Evolutionary conservation across 2,797 vertebrate genomes (phyloP).

Genomic region (Gouania willdenowi): DNA sequence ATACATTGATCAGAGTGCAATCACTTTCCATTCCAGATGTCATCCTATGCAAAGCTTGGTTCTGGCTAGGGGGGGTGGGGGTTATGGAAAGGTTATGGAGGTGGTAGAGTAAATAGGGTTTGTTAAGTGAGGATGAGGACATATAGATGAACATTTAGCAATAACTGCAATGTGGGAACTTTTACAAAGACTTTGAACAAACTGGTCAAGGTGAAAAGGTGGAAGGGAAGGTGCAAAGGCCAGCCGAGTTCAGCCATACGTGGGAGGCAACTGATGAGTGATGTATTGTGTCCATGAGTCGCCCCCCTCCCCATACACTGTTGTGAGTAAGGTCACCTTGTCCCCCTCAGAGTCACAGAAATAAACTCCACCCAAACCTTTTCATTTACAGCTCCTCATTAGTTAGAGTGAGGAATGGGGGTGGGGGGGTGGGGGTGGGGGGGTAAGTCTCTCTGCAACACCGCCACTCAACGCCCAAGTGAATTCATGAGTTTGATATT

Average conservation of each 20-base stretch:
- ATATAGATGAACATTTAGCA: conserved; percentile 24
- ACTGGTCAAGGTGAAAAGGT: conserved; percentile 48
- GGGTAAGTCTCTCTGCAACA: conserved; percentile 29
- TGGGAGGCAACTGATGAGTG: conserved; percentile 72
- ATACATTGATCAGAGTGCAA: conserved; percentile 74
- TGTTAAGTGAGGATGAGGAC: conserved; percentile 23
- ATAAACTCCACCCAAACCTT: conserved; percentile 61
- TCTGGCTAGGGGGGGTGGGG: conserved; percentile 31
- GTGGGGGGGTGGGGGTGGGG: conserved; percentile 34
- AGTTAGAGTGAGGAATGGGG: conserved; percentile 64
- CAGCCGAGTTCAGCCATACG: conserved; percentile 57
- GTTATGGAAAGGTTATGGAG: conserved; percentile 34
- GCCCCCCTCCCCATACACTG: conserved; percentile 52
- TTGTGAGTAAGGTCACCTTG: conserved; percentile 72
- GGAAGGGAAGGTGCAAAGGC: conserved; percentile 52
- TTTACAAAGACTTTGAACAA: conserved; percentile 35
- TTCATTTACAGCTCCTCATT: conserved; percentile 70
- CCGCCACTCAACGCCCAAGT: conserved; percentile 43
- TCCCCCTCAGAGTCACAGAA: conserved; percentile 49
- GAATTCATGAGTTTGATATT: conserved; percentile 49
- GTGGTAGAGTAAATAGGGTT: conserved; percentile 19
- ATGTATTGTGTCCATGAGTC: conserved; percentile 72
- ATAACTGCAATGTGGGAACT: conserved; percentile 29
- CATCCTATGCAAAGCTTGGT: conserved; percentile 77
- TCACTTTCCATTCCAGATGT: conserved; percentile 85